Evolutionary conservation across 2,113 vertebrate genomes (phyloP).

Genomic region (Regulus satrapa): DNA sequence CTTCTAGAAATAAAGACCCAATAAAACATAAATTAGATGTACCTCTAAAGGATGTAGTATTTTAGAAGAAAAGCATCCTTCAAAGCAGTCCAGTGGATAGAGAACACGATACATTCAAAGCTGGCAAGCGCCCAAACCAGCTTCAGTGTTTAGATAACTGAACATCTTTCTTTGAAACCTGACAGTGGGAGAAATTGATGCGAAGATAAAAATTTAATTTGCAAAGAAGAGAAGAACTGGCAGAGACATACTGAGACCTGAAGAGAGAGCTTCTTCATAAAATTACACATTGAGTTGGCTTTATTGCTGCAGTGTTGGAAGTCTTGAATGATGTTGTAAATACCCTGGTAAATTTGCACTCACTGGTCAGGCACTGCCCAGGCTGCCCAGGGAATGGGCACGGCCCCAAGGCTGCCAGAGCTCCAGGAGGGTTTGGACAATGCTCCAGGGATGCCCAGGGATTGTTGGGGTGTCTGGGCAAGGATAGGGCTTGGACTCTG

Average conservation of each 20-base stretch:
- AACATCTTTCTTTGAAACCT: not conserved
- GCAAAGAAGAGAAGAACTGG: not conserved
- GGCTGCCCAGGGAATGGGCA: not conserved
- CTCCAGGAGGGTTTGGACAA: rapidly evolving
- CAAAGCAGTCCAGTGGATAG: not conserved
- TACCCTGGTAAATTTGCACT: not conserved
- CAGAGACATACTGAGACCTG: not conserved
- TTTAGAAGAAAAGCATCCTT: not conserved
- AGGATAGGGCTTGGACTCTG: rapidly evolving
- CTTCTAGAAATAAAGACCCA: not conserved
- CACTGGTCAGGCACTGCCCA: not conserved
- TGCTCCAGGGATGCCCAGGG: not conserved
- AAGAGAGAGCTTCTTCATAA: not conserved
- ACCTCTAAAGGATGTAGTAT: not conserved
- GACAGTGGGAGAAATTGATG: not conserved
- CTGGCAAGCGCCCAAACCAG: not conserved
- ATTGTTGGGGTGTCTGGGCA: not conserved
- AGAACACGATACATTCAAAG: rapidly evolving
- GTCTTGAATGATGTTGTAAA: not conserved
- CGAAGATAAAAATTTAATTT: not conserved
- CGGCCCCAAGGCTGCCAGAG: not conserved
- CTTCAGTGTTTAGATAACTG: not conserved
- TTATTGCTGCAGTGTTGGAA: not conserved
- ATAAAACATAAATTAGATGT: not conserved
- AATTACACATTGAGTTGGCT: not conserved